These are phyloP conservation scores for Troides oblongomaculatus DNA, from an alignment of 2,888 invertebrate genomes.

Conservation along the genomic window DNA sequence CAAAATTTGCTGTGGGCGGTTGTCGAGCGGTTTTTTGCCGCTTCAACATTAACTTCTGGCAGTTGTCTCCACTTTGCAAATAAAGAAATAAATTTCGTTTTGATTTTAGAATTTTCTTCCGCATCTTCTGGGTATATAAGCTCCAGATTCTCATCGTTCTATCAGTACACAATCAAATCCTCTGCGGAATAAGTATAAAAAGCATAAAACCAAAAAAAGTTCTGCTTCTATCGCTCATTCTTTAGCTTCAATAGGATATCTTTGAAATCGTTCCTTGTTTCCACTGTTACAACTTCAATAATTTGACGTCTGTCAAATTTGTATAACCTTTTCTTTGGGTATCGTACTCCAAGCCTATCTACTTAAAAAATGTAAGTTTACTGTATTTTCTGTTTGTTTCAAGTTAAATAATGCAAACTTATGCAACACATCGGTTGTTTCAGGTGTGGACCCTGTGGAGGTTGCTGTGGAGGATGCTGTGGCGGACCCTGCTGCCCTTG, in stretches of 20 bases:
- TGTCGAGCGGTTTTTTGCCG: slow-evolving; percentile 5
- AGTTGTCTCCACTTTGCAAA: not conserved
- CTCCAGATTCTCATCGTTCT: not conserved
- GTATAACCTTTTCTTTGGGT: not conserved
- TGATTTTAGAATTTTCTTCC: slow-evolving; percentile 17
- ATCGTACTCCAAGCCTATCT: not conserved
- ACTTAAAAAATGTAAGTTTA: not conserved
- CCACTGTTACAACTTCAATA: not conserved
- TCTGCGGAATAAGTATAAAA: slow-evolving; percentile 20
- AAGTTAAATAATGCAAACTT: too few relatives aligned
- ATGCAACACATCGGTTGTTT: not conserved
- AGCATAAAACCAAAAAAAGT: slow-evolving; percentile 22
- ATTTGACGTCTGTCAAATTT: not conserved
- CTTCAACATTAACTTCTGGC: slow-evolving; percentile 16
- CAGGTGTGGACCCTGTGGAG: slow-evolving; percentile 24
- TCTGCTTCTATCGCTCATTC: not conserved
- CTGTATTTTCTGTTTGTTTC: too few relatives aligned
- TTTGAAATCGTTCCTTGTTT: not conserved
- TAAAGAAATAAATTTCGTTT: slow-evolving; percentile 2
- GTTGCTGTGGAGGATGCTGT: slow-evolving; percentile 41
- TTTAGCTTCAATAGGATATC: not conserved
- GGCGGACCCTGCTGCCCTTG: slow-evolving; percentile 50
- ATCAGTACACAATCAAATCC: slow-evolving; percentile 27
- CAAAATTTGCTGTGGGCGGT: not conserved
- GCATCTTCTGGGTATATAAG: slow-evolving; percentile 15